A percentile compares a stretch with the other conserved stretches of the same genome.
phyloP scores from a whole-genome alignment of 2,113 vertebrate species.

The Poecilia latipinna region DNA sequence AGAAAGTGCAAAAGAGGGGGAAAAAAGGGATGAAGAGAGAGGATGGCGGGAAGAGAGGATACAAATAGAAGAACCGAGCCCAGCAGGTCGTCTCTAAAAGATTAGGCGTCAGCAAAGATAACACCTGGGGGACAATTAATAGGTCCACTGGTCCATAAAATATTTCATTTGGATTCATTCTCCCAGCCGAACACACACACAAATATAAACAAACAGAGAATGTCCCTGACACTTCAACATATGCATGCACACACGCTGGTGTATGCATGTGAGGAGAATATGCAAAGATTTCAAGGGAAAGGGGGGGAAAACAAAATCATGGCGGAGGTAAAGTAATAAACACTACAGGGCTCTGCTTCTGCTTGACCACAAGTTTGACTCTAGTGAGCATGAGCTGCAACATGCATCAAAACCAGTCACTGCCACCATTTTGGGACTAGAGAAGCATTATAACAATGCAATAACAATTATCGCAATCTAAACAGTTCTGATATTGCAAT shows the following conservation, averaged over 20 bases:
- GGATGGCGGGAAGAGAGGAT: constrained; percentile 29
- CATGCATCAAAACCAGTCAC: neutral
- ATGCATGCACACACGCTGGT: constrained; percentile 36
- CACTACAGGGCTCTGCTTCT: constrained; percentile 30
- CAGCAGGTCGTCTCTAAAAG: constrained; percentile 81
- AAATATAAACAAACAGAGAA: constrained; percentile 64
- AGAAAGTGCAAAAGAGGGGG: constrained; percentile 9
- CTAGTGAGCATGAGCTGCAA: constrained; percentile 7
- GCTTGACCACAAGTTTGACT: constrained; percentile 14
- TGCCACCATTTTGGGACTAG: too few relatives aligned
- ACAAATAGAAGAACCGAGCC: constrained; percentile 72
- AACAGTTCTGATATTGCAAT: neutral
- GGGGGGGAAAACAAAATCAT: constrained; percentile 6
- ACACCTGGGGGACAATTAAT: constrained; percentile 90
- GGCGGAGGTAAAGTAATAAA: constrained; percentile 37
- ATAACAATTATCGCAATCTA: too few relatives aligned
- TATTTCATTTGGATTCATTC: constrained; percentile 87
- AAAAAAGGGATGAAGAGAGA: constrained; percentile 59
- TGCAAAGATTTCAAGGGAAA: constrained; percentile 21
- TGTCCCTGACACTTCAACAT: constrained; percentile 44
- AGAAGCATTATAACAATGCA: too few relatives aligned
- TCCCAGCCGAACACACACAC: constrained; percentile 45
- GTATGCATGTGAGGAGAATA: constrained; percentile 57
- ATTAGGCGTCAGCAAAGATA: constrained; percentile 87
- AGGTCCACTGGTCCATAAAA: constrained; percentile 91